A percentile compares a stretch with the other conserved stretches of the same genome.
Evolutionary conservation across 2,888 invertebrate species (phyloP).

Genomic region (Meiosimyza decipiens): DNA sequence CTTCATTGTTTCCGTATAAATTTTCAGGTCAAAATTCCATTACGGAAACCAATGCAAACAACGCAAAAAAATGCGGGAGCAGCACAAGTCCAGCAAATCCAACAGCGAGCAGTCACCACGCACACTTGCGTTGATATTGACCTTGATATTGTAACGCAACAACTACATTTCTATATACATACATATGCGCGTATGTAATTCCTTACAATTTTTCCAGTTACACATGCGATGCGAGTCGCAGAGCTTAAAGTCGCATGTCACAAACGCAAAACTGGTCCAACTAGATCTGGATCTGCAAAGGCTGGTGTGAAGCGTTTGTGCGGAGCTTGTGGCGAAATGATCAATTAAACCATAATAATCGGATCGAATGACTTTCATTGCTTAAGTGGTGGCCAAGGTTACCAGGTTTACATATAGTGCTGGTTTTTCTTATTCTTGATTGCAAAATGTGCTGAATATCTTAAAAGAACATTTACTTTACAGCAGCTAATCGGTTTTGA

Average conservation of each 20-base stretch:
- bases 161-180: background rate
- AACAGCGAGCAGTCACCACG: background rate
- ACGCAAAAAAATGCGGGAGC: conserved; percentile 1
- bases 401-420: conserved; percentile 6
- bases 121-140: conserved; percentile 47
- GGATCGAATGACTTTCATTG: conserved; percentile 25
- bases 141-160: conserved; percentile 53
- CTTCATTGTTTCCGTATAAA: background rate
- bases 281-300: background rate
- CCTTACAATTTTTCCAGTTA: background rate
- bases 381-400: conserved; percentile 27
- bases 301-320: background rate
- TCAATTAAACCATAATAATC: conserved; percentile 39
- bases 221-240: too few relatives aligned
- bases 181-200: background rate
- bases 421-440: background rate
- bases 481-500: background rate
- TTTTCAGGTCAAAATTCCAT: background rate
- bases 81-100: background rate
- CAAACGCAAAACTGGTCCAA: conserved; percentile 21
- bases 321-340: conserved; percentile 19
- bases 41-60: too few relatives aligned
- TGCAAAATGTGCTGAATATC: too few relatives aligned
- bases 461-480: too few relatives aligned
- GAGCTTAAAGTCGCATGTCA: background rate